These are phyloP conservation scores for Anguilla obscura DNA, from an alignment of 2,797 vertebrate genomes.

Conservation along the genomic window DNA sequence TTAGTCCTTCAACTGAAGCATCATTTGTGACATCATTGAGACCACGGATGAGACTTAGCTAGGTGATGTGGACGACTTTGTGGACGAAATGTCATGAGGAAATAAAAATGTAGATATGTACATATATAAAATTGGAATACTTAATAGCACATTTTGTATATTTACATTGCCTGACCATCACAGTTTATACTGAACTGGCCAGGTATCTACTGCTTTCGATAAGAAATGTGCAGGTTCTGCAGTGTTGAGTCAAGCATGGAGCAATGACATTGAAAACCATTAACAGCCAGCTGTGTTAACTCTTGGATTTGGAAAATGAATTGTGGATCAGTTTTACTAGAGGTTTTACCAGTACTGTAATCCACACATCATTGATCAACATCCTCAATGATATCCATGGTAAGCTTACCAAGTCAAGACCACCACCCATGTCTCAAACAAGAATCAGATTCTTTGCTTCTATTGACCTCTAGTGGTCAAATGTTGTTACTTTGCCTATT, in stretches of 20 bases:
- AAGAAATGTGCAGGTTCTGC: not conserved
- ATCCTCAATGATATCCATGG: not conserved
- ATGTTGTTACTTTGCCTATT: not conserved
- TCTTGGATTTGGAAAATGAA: not conserved
- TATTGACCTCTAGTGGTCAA: not conserved
- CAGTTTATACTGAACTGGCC: not conserved
- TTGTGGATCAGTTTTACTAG: too few species aligned
- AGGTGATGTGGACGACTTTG: not conserved
- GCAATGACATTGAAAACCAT: not conserved
- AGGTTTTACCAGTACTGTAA: not conserved
- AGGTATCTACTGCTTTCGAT: slow-evolving; percentile 1
- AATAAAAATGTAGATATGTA: too few species aligned
- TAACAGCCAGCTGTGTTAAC: not conserved
- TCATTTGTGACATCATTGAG: not conserved
- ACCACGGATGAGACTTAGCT: not conserved
- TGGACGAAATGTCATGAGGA: not conserved
- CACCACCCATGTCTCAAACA: not conserved
- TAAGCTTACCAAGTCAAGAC: not conserved
- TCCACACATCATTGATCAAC: not conserved
- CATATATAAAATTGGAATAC: not conserved
- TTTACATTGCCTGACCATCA: not conserved
- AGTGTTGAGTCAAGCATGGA: not conserved
- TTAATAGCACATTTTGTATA: not conserved
- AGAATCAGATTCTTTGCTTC: not conserved
- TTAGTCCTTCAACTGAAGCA: not conserved